Evolutionary conservation across 1,140 invertebrate species (phyloP).

Genomic region (Harpegnathos saltator): DNA sequence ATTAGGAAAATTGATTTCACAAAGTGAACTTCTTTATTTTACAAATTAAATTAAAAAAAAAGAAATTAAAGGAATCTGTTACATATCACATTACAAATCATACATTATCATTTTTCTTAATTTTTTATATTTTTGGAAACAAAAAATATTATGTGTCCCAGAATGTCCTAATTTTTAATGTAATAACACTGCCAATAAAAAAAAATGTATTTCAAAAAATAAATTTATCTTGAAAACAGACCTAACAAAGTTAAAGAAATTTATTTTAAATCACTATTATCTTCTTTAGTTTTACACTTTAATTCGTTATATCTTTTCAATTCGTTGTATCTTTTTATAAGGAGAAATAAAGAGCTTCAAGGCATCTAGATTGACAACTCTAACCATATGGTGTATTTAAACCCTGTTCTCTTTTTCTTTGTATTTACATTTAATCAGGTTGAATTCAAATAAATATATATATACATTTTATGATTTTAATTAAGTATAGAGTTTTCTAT

Average conservation of each 20-base stretch:
- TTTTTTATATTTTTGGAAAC: too few relatives aligned
- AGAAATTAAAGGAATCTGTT: too few relatives aligned
- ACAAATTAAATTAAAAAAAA: too few relatives aligned
- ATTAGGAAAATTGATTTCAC: not conserved
- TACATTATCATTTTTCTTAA: too few relatives aligned
- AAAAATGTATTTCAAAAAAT: too few relatives aligned
- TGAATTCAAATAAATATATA: not conserved
- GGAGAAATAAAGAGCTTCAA: not conserved
- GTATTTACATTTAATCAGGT: not conserved
- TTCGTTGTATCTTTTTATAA: not conserved
- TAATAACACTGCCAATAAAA: too few relatives aligned
- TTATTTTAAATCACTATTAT: conserved; percentile 7
- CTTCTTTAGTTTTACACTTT: not conserved
- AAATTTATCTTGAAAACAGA: too few relatives aligned
- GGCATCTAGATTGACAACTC: not conserved
- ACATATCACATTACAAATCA: too few relatives aligned
- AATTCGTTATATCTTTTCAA: too few relatives aligned
- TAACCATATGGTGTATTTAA: conserved; percentile 43
- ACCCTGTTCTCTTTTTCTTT: not conserved
- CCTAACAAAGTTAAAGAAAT: not conserved
- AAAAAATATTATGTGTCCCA: too few relatives aligned
- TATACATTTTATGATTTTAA: not conserved
- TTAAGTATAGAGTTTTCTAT: not conserved
- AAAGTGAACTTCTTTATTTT: too few relatives aligned
- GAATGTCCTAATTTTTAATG: too few relatives aligned